Evolutionary conservation across 2,888 invertebrate genomes (phyloP).

Genomic region (Taphrorychus bicolor): DNA sequence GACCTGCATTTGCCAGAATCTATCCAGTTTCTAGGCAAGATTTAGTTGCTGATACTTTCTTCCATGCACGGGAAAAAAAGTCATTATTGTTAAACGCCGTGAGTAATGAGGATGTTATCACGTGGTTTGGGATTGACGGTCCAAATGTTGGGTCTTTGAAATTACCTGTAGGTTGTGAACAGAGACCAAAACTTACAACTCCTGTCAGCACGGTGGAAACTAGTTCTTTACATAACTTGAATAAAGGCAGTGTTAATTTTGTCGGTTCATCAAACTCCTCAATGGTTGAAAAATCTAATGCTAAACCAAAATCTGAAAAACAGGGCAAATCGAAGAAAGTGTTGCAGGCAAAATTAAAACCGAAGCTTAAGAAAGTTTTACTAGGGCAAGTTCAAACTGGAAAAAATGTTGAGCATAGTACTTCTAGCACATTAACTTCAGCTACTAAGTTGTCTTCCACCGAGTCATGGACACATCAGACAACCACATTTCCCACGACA

Average conservation of each 20-base stretch:
- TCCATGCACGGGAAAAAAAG: slow-evolving; percentile 68
- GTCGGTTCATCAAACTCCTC: too few relatives aligned
- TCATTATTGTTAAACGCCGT: slow-evolving; percentile 65
- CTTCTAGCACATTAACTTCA: neutral
- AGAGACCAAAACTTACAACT: neutral
- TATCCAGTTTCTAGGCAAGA: slow-evolving; percentile 70
- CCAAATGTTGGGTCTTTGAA: slow-evolving; percentile 50
- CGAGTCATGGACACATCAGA: slow-evolving; percentile 35
- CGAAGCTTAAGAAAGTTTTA: slow-evolving; percentile 26
- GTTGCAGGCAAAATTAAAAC: neutral
- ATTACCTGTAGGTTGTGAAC: slow-evolving; percentile 36
- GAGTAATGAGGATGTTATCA: slow-evolving; percentile 71
- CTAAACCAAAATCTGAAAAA: neutral
- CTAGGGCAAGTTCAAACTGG: slow-evolving; percentile 31
- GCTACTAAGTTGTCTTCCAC: too few relatives aligned
- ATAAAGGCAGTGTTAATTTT: slow-evolving; percentile 25
- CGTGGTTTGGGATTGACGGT: slow-evolving; percentile 71
- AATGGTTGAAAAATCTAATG: neutral
- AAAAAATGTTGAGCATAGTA: too few relatives aligned
- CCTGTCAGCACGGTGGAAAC: neutral
- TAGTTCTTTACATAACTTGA: too few relatives aligned
- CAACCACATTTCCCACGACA: slow-evolving; percentile 17
- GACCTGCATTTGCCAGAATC: slow-evolving; percentile 70
- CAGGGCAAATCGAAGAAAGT: slow-evolving; percentile 5
- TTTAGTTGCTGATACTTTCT: slow-evolving; percentile 69